Percentiles rank a stretch among this genome's conserved stretches.
These are phyloP conservation scores for Antedon mediterranea DNA, from an alignment of 53 echinoderm and acorn worm genomes.

Conservation along the genomic window DNA sequence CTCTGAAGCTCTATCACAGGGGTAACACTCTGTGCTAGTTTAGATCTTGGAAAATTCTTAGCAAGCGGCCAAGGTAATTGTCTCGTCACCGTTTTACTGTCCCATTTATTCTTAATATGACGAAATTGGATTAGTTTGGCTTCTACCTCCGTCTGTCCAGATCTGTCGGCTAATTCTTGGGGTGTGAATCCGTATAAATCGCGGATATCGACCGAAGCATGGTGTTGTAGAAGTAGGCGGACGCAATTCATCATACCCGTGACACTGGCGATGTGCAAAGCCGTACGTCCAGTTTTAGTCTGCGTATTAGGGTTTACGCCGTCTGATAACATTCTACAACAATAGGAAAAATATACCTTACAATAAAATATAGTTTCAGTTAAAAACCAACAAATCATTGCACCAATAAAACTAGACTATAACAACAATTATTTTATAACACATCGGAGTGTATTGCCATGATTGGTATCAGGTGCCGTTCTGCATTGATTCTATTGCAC, in stretches of 20 bases:
- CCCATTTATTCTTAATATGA: neutral
- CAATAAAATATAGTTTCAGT: too few relatives aligned
- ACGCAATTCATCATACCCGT: constrained; percentile 72
- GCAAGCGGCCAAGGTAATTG: constrained; percentile 45
- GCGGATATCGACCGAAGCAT: constrained; percentile 25
- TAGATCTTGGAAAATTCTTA: constrained; percentile 58
- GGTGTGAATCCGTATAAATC: constrained; percentile 51
- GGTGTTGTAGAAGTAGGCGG: constrained; percentile 50
- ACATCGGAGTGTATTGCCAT: too few relatives aligned
- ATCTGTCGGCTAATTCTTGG: constrained; percentile 43
- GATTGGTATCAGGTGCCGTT: too few relatives aligned
- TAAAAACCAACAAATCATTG: too few relatives aligned
- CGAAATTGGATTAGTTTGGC: constrained; percentile 1
- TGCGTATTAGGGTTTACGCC: constrained; percentile 26
- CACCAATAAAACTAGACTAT: too few relatives aligned
- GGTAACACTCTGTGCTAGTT: constrained; percentile 47
- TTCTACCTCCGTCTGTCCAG: constrained; percentile 65
- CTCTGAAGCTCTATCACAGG: constrained; percentile 50
- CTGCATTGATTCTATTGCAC: too few relatives aligned
- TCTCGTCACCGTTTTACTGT: neutral
- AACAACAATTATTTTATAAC: too few relatives aligned
- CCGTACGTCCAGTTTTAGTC: constrained; percentile 47
- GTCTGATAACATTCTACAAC: constrained; percentile 35
- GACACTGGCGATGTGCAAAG: constrained; percentile 74
- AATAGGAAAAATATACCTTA: too few relatives aligned